Conservation (phyloP, 2,797 vertebrate species). For the Anabacerthia variegaticeps region DNA sequence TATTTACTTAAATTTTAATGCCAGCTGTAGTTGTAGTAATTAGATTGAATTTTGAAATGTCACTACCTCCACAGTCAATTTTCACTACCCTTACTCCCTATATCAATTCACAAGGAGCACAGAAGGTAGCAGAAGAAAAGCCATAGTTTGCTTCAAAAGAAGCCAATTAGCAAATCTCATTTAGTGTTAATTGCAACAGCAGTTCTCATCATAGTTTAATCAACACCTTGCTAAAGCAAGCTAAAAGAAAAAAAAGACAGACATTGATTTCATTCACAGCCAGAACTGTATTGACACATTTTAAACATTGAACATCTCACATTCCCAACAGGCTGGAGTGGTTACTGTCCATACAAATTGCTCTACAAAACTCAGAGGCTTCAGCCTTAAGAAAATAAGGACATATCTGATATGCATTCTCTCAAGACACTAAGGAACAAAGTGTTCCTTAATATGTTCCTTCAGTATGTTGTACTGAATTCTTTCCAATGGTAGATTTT, state of each 20-base stretch:
- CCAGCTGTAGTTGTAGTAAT: background rate
- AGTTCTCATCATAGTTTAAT: constrained; percentile 54
- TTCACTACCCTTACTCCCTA: background rate
- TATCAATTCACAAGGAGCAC: background rate
- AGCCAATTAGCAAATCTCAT: constrained; percentile 72
- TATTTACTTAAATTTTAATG: constrained; percentile 13
- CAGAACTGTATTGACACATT: background rate
- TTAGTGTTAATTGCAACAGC: constrained; percentile 75
- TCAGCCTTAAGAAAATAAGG: background rate
- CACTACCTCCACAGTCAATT: constrained; percentile 5
- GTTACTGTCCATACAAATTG: background rate
- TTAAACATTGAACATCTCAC: background rate
- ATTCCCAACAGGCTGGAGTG: background rate
- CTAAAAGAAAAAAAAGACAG: background rate
- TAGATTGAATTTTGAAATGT: constrained; percentile 48
- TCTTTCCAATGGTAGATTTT: background rate
- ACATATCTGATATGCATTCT: background rate
- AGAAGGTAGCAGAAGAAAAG: background rate
- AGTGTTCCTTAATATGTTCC: too few relatives aligned
- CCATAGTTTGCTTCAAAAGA: constrained; percentile 48
- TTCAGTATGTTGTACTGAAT: background rate
- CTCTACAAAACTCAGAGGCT: background rate
- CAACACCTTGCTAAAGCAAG: constrained; percentile 66
- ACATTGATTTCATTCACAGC: constrained; percentile 18
- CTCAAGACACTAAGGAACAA: background rate